These are phyloP conservation scores for Cyanoderma ruficeps DNA, from an alignment of 2,113 vertebrate genomes.

Conservation along the genomic window DNA sequence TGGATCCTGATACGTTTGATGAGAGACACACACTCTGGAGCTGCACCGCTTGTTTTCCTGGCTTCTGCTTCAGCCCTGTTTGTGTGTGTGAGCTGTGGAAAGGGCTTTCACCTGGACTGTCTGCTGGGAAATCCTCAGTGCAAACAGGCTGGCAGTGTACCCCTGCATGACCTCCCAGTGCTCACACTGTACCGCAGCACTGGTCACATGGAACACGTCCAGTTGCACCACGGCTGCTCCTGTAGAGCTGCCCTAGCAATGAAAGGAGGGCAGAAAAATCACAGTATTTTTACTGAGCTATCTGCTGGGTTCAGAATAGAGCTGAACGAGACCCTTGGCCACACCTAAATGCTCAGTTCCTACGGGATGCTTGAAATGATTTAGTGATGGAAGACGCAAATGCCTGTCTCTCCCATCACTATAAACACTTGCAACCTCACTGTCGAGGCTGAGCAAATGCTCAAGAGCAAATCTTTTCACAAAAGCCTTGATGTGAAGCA, in stretches of 20 bases:
- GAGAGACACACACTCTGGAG: background rate
- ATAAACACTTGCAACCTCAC: background rate
- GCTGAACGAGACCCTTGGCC: background rate
- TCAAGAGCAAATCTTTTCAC: constrained; percentile 35
- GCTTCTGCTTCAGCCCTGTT: background rate
- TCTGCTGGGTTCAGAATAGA: background rate
- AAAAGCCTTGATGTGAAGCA: constrained; percentile 49
- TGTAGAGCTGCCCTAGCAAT: background rate
- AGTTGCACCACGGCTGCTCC: background rate
- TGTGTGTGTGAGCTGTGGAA: background rate
- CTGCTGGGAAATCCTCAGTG: background rate
- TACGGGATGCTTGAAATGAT: background rate
- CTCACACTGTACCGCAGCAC: background rate
- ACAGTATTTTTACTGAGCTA: background rate
- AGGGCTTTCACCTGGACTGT: constrained; percentile 2
- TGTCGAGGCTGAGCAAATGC: constrained; percentile 23
- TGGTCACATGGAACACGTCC: background rate
- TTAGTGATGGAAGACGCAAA: background rate
- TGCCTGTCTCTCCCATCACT: background rate
- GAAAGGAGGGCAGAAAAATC: background rate
- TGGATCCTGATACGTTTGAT: background rate
- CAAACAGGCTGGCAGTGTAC: background rate
- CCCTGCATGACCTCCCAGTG: background rate
- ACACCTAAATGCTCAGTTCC: background rate
- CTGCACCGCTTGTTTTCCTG: background rate